phyloP scores from a whole-genome alignment of 2,113 vertebrate genomes.

The Cochlearius cochlearius region DNA sequence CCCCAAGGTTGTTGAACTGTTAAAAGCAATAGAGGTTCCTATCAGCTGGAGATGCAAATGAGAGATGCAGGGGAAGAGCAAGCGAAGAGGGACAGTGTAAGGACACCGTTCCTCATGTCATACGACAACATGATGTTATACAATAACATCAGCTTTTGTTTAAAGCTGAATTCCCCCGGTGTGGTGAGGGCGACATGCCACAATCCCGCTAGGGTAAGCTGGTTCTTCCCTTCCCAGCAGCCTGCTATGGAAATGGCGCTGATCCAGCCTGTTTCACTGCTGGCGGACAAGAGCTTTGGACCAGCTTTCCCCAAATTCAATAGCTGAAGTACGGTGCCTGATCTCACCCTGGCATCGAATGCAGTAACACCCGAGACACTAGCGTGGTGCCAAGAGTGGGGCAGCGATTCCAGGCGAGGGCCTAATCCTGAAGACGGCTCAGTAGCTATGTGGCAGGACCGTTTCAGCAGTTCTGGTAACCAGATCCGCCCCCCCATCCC shows the following conservation, averaged over 20 bases:
- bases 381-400: background rate
- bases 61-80: background rate
- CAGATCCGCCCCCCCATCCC: too few relatives aligned
- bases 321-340: background rate
- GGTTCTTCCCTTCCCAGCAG: background rate
- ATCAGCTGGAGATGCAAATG: background rate
- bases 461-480: background rate
- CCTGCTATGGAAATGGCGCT: background rate
- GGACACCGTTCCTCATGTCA: background rate
- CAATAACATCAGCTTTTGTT: background rate
- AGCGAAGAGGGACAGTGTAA: background rate
- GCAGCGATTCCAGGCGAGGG: background rate
- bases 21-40: background rate
- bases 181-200: background rate
- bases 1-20: background rate
- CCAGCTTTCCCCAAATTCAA: background rate
- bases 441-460: background rate
- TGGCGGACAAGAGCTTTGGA: background rate
- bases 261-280: background rate
- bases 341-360: background rate
- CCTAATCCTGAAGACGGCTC: background rate
- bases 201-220: background rate
- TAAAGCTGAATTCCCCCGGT: background rate
- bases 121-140: too few relatives aligned
- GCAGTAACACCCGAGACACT: background rate